These are phyloP conservation scores for Rhabdomys pumilio DNA, from an alignment of 2,797 vertebrate species.

Conservation along the genomic window DNA sequence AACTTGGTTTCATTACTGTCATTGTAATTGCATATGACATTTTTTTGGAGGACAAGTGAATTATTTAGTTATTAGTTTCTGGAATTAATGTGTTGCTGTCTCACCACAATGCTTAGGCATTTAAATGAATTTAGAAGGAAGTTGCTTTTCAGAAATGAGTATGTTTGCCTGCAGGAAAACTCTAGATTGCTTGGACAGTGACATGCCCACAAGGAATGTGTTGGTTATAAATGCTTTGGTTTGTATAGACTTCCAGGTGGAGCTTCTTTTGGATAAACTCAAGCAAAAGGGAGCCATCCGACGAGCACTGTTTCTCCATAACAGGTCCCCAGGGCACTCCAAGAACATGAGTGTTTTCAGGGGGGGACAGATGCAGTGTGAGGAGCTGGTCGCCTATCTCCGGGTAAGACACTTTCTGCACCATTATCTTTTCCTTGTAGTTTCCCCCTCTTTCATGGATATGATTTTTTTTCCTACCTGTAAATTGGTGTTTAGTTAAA, in stretches of 20 bases:
- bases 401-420: conserved; percentile 88
- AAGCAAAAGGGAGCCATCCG: conserved; percentile 97
- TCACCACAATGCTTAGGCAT: not conserved
- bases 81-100: not conserved
- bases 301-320: conserved; percentile 95
- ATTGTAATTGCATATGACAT: conserved; percentile 1
- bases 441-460: not conserved
- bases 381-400: conserved; percentile 94
- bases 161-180: not conserved
- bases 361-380: conserved; percentile 90
- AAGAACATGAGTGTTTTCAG: conserved; percentile 94
- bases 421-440: not conserved
- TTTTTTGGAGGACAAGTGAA: not conserved
- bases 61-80: conserved; percentile 52
- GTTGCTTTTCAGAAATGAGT: conserved; percentile 35
- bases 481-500: not conserved
- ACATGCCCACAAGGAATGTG: not conserved
- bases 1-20: conserved; percentile 1
- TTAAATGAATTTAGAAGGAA: conserved; percentile 31
- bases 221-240: conserved; percentile 80
- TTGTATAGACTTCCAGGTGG: conserved; percentile 94
- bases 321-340: conserved; percentile 90
- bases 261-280: conserved; percentile 95
- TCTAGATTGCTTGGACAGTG: conserved; percentile 10
- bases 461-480: not conserved